These are phyloP conservation scores for Dryadula phaetusa DNA, from an alignment of 2,888 invertebrate species.

Conservation along the genomic window DNA sequence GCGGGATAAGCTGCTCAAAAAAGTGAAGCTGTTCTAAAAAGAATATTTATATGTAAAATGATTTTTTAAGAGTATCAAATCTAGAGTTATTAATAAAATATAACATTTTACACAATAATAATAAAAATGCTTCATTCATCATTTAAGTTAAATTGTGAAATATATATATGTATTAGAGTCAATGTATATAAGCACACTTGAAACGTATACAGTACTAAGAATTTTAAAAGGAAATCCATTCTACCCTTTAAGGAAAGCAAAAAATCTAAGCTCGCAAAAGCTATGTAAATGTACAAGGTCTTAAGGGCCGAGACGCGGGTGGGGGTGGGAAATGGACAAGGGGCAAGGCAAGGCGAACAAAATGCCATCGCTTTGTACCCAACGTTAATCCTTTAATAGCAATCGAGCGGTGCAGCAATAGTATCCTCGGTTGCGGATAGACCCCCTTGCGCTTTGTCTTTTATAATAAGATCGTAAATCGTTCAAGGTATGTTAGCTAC, in stretches of 20 bases:
- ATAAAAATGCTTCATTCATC: too few species aligned
- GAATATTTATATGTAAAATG: too few species aligned
- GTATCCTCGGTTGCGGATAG: conserved; percentile 45
- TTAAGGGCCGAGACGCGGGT: conserved; percentile 64
- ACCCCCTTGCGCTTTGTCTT: conserved; percentile 49
- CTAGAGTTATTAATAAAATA: too few species aligned
- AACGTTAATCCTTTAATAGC: conserved; percentile 81
- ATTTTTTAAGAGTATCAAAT: too few species aligned
- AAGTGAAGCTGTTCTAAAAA: too few species aligned
- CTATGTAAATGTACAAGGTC: conserved; percentile 82
- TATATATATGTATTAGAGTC: background rate
- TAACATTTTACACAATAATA: too few species aligned
- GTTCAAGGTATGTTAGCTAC: conserved; percentile 44
- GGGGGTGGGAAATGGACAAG: conserved; percentile 64
- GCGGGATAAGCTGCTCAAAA: too few species aligned
- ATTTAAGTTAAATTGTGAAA: too few species aligned
- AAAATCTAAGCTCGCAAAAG: conserved; percentile 77
- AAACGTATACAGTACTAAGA: conserved; percentile 13
- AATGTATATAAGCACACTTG: background rate
- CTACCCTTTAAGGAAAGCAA: conserved; percentile 77
- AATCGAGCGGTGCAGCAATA: conserved; percentile 63
- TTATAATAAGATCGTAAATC: conserved; percentile 47
- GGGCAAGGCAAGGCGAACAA: conserved; percentile 67
- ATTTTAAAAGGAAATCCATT: conserved; percentile 48
- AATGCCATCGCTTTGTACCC: conserved; percentile 79